Evolutionary conservation across 1,140 invertebrate genomes (phyloP), one percentile per base, ranked within the genome.

Genomic region (Drosophila sechellia): DNA sequence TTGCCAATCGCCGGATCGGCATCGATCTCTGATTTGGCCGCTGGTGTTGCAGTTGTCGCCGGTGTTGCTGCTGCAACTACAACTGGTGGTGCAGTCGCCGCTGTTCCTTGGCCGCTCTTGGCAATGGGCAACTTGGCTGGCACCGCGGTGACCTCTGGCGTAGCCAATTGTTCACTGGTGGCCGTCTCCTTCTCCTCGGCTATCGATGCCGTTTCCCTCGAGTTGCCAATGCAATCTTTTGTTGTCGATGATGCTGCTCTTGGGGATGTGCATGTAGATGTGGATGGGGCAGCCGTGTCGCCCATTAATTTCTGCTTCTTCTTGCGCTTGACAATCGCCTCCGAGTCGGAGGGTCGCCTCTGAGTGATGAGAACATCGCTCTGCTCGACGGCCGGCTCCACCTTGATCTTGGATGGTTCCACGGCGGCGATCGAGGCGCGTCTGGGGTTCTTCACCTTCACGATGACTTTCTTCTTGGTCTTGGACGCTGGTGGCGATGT

Each of bases 261-360:
- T 8, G 54, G 25, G 53, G 54, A 4, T 59, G 25, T 1, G 13
- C 12, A 2, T 40, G 22, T 10, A 20, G 22, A 0, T 40, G 25
- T 35, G 6, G 45, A 25, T 49, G 53, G 17, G 27, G 31, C 55
- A 37, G 50, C 20, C 22, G 65, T 40, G 49, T 52, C 31, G 48
- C 75, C 68, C 81, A 79, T 78, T 90, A 89, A 79, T 81, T 90
- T 90, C 61, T 40, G 60, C 66, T 85, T 89, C 83, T 87, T 89
- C 72, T 85, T 91, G 42, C 80, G 84, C 55, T 90, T 91, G 10
- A 92, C 74, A 63, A 91, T 74, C 50, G 90, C 64, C 66, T 86
- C 87, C 40, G 90, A 90, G 59, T 92, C 90, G 35, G 90, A 92
- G 70, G 90, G 90, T 58, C 90, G 79, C 22, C 90, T 68, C 70